phyloP scores from a whole-genome alignment of 2,888 invertebrate genomes.

The Polyommatus iphigenia region DNA sequence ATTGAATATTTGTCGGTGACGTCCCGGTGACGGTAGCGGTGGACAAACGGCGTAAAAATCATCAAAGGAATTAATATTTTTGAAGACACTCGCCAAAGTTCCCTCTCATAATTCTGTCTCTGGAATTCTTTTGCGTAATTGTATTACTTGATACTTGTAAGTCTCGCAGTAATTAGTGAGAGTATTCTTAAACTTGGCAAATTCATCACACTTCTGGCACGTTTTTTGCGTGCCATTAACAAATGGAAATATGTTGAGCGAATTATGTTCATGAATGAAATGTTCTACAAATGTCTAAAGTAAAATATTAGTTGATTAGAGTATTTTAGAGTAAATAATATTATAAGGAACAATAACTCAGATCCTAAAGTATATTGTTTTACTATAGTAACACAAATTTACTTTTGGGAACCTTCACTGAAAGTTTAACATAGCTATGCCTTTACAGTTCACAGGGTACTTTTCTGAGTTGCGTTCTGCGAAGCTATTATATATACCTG shows the following conservation, averaged over 20 bases:
- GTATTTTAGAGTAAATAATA: no score
- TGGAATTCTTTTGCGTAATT: slow-evolving; percentile 14
- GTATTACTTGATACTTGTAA: neutral
- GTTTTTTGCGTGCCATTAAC: neutral
- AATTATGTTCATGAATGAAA: neutral
- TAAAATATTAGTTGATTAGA: neutral
- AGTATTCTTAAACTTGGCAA: neutral
- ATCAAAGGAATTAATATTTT: slow-evolving; percentile 3
- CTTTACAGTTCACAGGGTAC: no score
- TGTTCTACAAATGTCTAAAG: neutral
- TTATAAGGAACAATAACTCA: no score
- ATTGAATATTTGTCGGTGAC: no score
- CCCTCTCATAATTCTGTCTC: neutral
- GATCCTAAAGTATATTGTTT: no score
- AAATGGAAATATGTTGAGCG: neutral
- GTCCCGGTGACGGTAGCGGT: no score
- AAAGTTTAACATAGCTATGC: no score
- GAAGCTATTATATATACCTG: no score
- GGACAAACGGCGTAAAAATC: neutral
- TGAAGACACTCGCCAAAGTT: neutral
- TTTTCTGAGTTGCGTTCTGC: no score
- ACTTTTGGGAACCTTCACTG: no score
- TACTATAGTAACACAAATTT: no score
- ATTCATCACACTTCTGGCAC: slow-evolving; percentile 3
- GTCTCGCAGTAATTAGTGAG: neutral